Evolutionary conservation across 1,140 invertebrate genomes (phyloP), one percentile per base, ranked within the genome.

Genomic region (Campodea augens): DNA sequence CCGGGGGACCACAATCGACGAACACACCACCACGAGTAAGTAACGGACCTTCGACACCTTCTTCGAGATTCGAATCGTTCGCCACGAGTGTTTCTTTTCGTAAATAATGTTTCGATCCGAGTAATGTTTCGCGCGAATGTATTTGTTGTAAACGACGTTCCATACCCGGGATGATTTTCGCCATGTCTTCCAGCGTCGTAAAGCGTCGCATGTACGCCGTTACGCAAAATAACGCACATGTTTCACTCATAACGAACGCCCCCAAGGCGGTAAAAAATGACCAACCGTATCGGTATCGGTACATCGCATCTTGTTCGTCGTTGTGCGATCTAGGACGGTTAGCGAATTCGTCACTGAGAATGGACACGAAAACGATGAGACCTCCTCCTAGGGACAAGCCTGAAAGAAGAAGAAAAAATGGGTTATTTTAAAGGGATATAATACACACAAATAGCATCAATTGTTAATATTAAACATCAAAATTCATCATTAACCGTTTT

Each of bases 271-370:
- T 66, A 52, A 77, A 71, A 55, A 79, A 77, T 45, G 74, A 77
- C 74, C 75, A 78, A 38, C 77, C 77, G 56, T 80, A 81, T 20
- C 67, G 65, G 59, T 75, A 75, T 48, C 70, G 66, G 50, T 69
- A 73, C 42, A 63, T 47, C 24, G 54, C 56, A 13, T 12, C 24
- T 5, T 23, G 39, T 4, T 25, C 25, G 0, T 38, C 7, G 18
- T 49, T 54, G 55, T 19, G 56, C 52, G 38, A 59, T 61, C 20
- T 67, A 19, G 60, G 55, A 4, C 44, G 41, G 47, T 74, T 71
- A 47, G 68, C 52, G 43, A 70, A 66, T 15, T 71, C 72, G 48
- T 76, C 73, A 12, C 70, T 72, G 37, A 77, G 61, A 18, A 71
- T 70, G 5, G 72, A 74, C 2, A 70, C 74, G 49, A 75, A 69